Evolutionary conservation across 2,113 vertebrate species (phyloP), one percentile per base, ranked within the genome.

Genomic region (Nannobrachium achirus): DNA sequence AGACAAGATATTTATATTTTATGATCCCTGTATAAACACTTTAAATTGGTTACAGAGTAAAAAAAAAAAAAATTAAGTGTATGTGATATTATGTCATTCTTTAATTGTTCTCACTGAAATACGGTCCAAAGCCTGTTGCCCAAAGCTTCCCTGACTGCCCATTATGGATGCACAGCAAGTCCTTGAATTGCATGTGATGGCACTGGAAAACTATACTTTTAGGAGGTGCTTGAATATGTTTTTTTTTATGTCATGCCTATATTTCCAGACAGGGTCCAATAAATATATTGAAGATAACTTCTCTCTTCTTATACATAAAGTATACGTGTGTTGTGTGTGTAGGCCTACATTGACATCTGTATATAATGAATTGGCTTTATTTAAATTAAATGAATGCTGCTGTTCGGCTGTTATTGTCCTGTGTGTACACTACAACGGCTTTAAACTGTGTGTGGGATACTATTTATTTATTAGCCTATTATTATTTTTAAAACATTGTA

Each of bases 361-460:
- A 78, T 71, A 79, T 80, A 44, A 73, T 67, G 79, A 78, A 78
- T 76, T 73, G 72, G 69, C 70, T 79, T 80, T 66, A 88, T 82
- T 82, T 81, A 89, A 89, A 66, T 39, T 1, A 80, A 80, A 62
- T 15, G 9, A 4, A 53, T 63, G 2, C 44, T 63, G 19, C 4
- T 15, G n/a, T 46, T 49, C 46, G 1, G 6, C 7, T 57, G 33
- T 39, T 38, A 57, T 11, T 38, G 8, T 15, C 13, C 38, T 3
- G 14, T 49, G 10, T 49, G 48, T 6, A n/a, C 1, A 2, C 14
- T 49, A 6, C 3, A 15, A 14, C 5, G 14, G 48, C 13, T 11
- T 11, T 3, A 48, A 48, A 7, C 40, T 41, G 40, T 7, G 40
- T 44, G 41, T 44, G 41, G 8, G 8, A 10, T 44, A 2, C 41